Percentiles rank a stretch among this genome's conserved stretches.
Evolutionary conservation across 1,140 invertebrate genomes (phyloP).

Genomic region (Bradysia coprophila): DNA sequence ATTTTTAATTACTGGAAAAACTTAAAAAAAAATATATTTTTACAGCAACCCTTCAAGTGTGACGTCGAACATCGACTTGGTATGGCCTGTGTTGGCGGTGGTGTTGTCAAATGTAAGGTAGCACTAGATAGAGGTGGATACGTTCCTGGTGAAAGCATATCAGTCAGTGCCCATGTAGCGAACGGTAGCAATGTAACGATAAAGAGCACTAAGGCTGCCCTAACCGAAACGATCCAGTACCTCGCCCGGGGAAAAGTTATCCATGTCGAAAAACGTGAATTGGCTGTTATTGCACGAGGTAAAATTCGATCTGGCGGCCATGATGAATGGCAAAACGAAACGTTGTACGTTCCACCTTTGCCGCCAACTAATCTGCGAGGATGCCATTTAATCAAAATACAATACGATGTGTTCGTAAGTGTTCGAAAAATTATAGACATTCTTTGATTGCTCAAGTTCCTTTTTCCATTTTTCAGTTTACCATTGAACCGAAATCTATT

Average conservation of each 20-base stretch:
- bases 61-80: conserved; percentile 81
- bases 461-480: conserved; percentile 45
- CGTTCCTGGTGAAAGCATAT: conserved; percentile 82
- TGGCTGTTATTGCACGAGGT: conserved; percentile 61
- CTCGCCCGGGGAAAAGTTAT: conserved; percentile 69
- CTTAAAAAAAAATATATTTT: background rate
- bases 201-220: conserved; percentile 50
- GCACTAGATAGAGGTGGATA: conserved; percentile 79
- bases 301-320: conserved; percentile 64
- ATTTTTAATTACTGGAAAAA: background rate
- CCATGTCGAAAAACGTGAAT: conserved; percentile 69
- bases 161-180: conserved; percentile 63
- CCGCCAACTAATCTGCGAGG: conserved; percentile 90
- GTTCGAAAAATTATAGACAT: background rate
- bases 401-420: conserved; percentile 90
- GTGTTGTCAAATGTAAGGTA: conserved; percentile 64
- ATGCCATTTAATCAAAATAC: conserved; percentile 84
- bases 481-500: conserved; percentile 74
- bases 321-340: conserved; percentile 78
- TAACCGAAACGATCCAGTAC: conserved; percentile 84
- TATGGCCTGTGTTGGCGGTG: conserved; percentile 63
- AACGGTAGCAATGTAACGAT: conserved; percentile 69
- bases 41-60: conserved; percentile 77
- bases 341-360: conserved; percentile 82
- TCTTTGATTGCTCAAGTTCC: background rate